phyloP scores from a whole-genome alignment of 2,888 invertebrate species.

The Caradrina kadenii region DNA sequence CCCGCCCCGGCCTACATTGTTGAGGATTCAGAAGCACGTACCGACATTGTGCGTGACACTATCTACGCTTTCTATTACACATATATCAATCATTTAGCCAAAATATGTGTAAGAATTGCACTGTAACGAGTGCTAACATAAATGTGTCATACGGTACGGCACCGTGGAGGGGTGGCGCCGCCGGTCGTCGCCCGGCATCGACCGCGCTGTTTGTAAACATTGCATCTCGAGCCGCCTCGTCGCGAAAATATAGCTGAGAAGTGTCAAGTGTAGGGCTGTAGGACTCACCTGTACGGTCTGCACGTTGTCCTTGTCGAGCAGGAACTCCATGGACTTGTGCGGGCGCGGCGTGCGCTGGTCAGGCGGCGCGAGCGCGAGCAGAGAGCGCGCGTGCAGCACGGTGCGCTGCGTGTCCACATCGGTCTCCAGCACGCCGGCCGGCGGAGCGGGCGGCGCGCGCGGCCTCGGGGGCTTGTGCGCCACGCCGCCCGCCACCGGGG shows the following conservation, averaged over 20 bases:
- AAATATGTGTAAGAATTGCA: conserved; percentile 41
- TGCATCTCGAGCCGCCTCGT: conserved; percentile 62
- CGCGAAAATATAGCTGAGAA: conserved; percentile 33
- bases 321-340: conserved; percentile 98
- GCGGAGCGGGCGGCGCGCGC: conserved; percentile 89
- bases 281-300: conserved; percentile 95
- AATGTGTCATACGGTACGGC: conserved; percentile 47
- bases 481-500: conserved; percentile 84
- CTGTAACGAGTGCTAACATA: conserved; percentile 27
- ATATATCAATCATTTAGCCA: conserved; percentile 44
- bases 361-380: conserved; percentile 88
- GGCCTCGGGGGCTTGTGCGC: conserved; percentile 85
- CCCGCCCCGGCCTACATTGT: conserved; percentile 37
- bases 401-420: conserved; percentile 94
- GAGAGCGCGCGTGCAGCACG: conserved; percentile 88
- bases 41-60: conserved; percentile 58
- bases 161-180: conserved; percentile 49
- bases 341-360: conserved; percentile 90
- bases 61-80: conserved; percentile 63
- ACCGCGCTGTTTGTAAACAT: conserved; percentile 88
- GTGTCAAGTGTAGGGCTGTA: conserved; percentile 16
- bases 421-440: conserved; percentile 96
- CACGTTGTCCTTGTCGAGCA: conserved; percentile 97
- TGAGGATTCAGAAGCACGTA: conserved; percentile 46
- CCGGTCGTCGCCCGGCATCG: conserved; percentile 79